Evolutionary conservation across 2,888 invertebrate genomes (phyloP).

Genomic region (Drosophila maculinotata): DNA sequence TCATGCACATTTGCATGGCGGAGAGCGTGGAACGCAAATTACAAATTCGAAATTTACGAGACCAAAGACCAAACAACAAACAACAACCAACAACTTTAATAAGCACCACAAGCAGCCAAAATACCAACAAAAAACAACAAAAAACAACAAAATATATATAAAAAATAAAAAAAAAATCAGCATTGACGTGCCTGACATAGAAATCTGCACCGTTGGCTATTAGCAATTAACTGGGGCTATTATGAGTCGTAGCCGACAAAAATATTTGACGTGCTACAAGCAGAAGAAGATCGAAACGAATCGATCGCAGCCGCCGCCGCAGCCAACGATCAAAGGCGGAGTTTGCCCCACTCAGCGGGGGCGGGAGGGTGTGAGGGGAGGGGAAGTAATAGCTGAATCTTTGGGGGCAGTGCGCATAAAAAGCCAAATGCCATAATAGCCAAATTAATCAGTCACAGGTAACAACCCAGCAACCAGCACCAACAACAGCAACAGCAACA

Average conservation of each 20-base stretch:
- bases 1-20: conserved; percentile 78
- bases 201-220: conserved; percentile 81
- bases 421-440: conserved; percentile 79
- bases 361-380: not conserved
- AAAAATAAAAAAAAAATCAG: conserved; percentile 12
- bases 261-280: conserved; percentile 78
- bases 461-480: conserved; percentile 62
- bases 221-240: conserved; percentile 81
- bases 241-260: conserved; percentile 64
- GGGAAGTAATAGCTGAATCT: conserved; percentile 13
- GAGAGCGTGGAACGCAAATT: conserved; percentile 71
- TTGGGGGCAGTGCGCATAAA: conserved; percentile 75
- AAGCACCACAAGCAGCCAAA: conserved; percentile 46
- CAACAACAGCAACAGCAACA: conserved; percentile 32
- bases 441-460: conserved; percentile 80
- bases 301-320: conserved; percentile 65
- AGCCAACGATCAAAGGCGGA: conserved; percentile 56
- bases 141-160: conserved; percentile 2
- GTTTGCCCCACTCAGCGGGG: conserved; percentile 14
- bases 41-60: conserved; percentile 60
- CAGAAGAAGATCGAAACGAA: conserved; percentile 81
- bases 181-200: conserved; percentile 77
- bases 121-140: not conserved
- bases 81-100: conserved; percentile 58
- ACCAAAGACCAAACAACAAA: conserved; percentile 32